A percentile compares a stretch with the other conserved stretches of the same genome.
Evolutionary conservation across 1,140 invertebrate genomes (phyloP).

Genomic region (Colletes gigas): DNA sequence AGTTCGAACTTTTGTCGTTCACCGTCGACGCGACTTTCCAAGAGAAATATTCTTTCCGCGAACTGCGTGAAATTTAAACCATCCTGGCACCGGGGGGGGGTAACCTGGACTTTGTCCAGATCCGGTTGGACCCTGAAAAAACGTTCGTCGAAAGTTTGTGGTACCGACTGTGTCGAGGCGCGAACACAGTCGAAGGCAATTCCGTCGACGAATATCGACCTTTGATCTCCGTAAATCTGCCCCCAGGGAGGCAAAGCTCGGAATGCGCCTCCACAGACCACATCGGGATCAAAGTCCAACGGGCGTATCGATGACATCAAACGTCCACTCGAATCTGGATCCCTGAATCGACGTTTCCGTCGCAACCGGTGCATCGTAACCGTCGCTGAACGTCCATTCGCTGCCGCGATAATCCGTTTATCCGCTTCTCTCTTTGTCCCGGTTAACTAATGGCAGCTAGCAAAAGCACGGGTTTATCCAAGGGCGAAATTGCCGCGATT

Average conservation of each 20-base stretch:
- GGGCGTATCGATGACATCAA: background rate
- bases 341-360: background rate
- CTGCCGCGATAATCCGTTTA: constrained; percentile 26
- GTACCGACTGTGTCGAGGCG: too few relatives aligned
- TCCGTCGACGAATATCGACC: too few relatives aligned
- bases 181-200: too few relatives aligned
- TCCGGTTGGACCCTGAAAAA: too few relatives aligned
- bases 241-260: too few relatives aligned
- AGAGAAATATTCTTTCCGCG: background rate
- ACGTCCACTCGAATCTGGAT: background rate
- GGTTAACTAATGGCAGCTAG: constrained; percentile 5
- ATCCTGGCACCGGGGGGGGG: too few relatives aligned
- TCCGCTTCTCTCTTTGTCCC: constrained; percentile 10
- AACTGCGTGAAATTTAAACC: background rate
- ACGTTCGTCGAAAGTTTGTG: too few relatives aligned
- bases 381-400: constrained; percentile 8
- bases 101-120: too few relatives aligned
- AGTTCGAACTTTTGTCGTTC: background rate
- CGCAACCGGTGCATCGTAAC: background rate
- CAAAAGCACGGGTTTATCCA: constrained; percentile 29
- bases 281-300: too few relatives aligned
- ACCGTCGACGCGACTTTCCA: background rate
- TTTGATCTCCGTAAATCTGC: too few relatives aligned
- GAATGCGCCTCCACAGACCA: too few relatives aligned
- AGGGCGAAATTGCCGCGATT: constrained; percentile 35